These are phyloP conservation scores for Phrynocephalus forsythii DNA, from an alignment of 2,797 vertebrate genomes.

Conservation along the genomic window DNA sequence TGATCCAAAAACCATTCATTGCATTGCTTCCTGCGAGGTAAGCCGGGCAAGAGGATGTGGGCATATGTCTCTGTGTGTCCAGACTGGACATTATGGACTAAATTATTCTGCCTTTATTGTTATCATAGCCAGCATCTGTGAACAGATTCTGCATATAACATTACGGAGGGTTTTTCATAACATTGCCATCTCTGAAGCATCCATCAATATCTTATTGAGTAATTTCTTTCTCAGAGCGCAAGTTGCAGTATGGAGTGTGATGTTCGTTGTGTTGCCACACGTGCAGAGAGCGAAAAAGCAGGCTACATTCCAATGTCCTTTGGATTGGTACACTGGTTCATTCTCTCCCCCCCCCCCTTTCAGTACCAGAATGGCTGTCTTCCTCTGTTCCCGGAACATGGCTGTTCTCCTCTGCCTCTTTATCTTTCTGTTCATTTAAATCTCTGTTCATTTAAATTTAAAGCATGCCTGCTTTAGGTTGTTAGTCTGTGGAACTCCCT, in stretches of 20 bases:
- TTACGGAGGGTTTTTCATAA: background rate
- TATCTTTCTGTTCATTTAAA: conserved; percentile 57
- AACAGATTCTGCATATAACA: background rate
- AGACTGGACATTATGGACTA: background rate
- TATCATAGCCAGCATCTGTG: background rate
- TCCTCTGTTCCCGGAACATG: conserved; percentile 28
- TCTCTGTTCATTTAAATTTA: background rate
- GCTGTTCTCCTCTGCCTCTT: conserved; percentile 38
- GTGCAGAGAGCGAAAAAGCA: conserved; percentile 45
- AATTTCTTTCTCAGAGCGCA: background rate
- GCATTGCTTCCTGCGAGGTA: conserved; percentile 97
- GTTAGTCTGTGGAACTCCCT: too few relatives aligned
- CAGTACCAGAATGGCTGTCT: conserved; percentile 17
- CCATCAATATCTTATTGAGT: background rate
- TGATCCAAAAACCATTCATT: conserved; percentile 86
- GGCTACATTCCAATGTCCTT: background rate
- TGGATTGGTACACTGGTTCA: conserved; percentile 16
- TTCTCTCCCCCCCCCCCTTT: background rate
- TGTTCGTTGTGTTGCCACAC: background rate
- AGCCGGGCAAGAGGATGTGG: conserved; percentile 53
- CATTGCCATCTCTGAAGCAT: background rate
- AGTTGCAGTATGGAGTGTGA: background rate
- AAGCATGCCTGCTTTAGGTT: too few relatives aligned
- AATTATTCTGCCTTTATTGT: background rate
- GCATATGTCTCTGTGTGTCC: background rate